Evolutionary conservation across 1,140 invertebrate species (phyloP).

Genomic region (Drosophila seguyi): DNA sequence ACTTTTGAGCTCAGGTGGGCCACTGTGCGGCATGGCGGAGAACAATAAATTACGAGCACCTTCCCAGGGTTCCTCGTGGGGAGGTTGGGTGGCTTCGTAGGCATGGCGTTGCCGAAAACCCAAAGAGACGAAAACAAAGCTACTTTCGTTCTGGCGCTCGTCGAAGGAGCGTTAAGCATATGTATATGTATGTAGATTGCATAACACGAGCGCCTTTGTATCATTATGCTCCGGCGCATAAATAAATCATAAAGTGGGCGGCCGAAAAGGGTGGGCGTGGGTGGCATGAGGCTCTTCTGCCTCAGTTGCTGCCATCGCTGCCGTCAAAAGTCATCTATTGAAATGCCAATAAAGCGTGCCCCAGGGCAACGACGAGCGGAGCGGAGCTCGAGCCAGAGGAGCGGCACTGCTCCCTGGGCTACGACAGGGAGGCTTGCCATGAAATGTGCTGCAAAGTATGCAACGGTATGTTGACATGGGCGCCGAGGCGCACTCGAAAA

Average conservation of each 20-base stretch:
- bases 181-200: conserved; percentile 79
- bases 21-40: conserved; percentile 32
- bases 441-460: conserved; percentile 65
- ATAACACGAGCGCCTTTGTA: conserved; percentile 76
- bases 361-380: conserved; percentile 32
- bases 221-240: conserved; percentile 76
- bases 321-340: conserved; percentile 73
- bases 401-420: conserved; percentile 18
- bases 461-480: conserved; percentile 40
- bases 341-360: conserved; percentile 77
- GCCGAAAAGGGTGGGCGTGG: conserved; percentile 1
- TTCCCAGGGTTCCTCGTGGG: conserved; percentile 20
- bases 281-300: conserved; percentile 2
- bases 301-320: conserved; percentile 21
- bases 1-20: background rate
- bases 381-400: background rate
- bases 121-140: conserved; percentile 60
- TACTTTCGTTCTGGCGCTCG: conserved; percentile 10
- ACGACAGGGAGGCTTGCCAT: conserved; percentile 28
- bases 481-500: conserved; percentile 11
- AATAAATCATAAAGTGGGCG: conserved; percentile 74
- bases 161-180: conserved; percentile 44
- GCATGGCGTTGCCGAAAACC: conserved; percentile 14
- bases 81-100: conserved; percentile 11
- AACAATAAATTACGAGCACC: conserved; percentile 66